phyloP scores from a whole-genome alignment of 64 coral and sea anemone genomes.

The Porites lutea region DNA sequence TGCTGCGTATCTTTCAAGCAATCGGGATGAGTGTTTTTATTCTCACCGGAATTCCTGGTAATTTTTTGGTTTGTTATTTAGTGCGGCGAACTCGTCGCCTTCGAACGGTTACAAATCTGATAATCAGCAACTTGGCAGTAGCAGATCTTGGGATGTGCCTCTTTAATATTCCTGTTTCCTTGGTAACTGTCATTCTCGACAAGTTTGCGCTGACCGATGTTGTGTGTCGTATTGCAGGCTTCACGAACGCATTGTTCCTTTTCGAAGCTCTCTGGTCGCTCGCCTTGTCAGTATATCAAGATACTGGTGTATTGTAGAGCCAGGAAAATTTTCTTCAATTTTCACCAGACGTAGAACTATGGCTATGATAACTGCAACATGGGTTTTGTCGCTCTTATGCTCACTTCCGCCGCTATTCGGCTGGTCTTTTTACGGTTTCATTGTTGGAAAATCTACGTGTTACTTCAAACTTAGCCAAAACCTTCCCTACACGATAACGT shows the following conservation, averaged over 20 bases:
- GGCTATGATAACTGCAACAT: slow-evolving; percentile 69
- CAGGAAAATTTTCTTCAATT: slow-evolving; percentile 77
- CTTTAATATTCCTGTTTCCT: slow-evolving; percentile 86
- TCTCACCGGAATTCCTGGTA: slow-evolving; percentile 82
- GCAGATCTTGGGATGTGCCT: slow-evolving; percentile 85
- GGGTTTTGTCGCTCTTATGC: slow-evolving; percentile 73
- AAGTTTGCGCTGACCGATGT: slow-evolving; percentile 40
- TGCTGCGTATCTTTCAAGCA: slow-evolving; percentile 60
- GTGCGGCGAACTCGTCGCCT: slow-evolving; percentile 75
- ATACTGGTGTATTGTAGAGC: slow-evolving; percentile 93
- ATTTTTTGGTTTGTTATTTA: slow-evolving; percentile 81
- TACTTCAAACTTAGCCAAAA: slow-evolving; percentile 58
- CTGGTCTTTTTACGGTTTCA: slow-evolving; percentile 70
- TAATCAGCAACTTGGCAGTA: slow-evolving; percentile 84
- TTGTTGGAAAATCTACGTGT: slow-evolving; percentile 68
- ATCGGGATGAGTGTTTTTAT: slow-evolving; percentile 71
- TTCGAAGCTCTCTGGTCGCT: slow-evolving; percentile 88
- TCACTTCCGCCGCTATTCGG: slow-evolving; percentile 70
- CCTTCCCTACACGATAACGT: slow-evolving; percentile 72
- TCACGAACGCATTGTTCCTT: slow-evolving; percentile 82
- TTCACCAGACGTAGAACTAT: slow-evolving; percentile 76
- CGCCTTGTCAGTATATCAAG: slow-evolving; percentile 87
- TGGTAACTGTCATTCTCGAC: slow-evolving; percentile 73
- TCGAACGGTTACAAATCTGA: slow-evolving; percentile 87
- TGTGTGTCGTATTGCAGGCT: slow-evolving; percentile 73